Evolutionary conservation across 1,140 invertebrate species (phyloP).

Genomic region (Calycopis cecrops): DNA sequence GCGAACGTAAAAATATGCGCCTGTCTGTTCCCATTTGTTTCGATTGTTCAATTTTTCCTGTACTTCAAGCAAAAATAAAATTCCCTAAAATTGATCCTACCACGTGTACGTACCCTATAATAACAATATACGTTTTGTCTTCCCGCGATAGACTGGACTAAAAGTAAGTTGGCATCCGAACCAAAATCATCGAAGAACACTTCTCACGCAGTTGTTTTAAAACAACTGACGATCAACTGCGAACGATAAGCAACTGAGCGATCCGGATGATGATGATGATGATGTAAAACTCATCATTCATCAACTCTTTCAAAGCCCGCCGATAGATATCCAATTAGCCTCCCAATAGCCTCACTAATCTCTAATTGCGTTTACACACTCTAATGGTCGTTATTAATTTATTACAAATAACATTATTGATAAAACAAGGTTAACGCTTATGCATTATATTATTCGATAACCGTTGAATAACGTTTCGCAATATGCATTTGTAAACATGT

Average conservation of each 20-base stretch:
- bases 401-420: background rate
- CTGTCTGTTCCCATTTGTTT: too few species aligned
- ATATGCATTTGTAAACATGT: background rate
- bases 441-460: background rate
- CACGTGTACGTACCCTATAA: too few species aligned
- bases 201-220: too few species aligned
- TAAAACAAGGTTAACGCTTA: conserved; percentile 5
- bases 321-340: conserved; percentile 4
- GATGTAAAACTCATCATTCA: background rate
- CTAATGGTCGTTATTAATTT: conserved; percentile 3
- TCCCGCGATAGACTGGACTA: too few species aligned
- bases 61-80: too few species aligned
- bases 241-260: background rate
- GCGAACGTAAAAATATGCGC: too few species aligned
- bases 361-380: background rate
- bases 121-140: too few species aligned
- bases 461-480: conserved; percentile 2
- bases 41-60: too few species aligned
- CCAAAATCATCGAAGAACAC: too few species aligned
- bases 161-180: too few species aligned
- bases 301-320: conserved; percentile 5
- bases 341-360: conserved; percentile 6
- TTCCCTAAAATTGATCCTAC: too few species aligned
- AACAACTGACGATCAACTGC: conserved; percentile 16
- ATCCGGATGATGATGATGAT: background rate